Percentiles rank a stretch among this genome's conserved stretches.
phyloP scores from a whole-genome alignment of 2,888 invertebrate species.

The Synanthedon andrenaeformis region DNA sequence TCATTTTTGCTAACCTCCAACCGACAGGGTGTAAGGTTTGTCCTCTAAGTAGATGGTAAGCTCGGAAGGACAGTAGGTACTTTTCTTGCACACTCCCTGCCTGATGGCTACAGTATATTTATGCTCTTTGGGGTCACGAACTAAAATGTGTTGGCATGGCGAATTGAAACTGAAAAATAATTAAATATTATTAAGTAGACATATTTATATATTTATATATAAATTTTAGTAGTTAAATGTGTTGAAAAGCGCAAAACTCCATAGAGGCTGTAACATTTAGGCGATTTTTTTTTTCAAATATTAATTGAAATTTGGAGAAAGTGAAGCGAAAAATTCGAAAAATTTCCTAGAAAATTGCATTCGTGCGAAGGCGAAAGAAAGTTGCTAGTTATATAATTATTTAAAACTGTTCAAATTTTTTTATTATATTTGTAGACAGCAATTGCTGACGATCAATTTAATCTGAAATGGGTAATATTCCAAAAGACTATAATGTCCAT shows the following conservation, averaged over 20 bases:
- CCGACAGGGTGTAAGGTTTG: slow-evolving; percentile 70
- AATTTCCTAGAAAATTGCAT: too few species aligned
- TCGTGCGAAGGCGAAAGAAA: too few species aligned
- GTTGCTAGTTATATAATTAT: too few species aligned
- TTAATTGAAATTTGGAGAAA: too few species aligned
- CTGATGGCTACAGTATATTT: slow-evolving; percentile 76
- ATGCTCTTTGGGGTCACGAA: slow-evolving; percentile 77
- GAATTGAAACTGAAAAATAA: slow-evolving; percentile 76
- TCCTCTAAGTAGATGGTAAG: slow-evolving; percentile 78
- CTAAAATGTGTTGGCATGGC: slow-evolving; percentile 79
- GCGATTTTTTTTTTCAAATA: too few species aligned
- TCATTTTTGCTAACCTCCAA: slow-evolving; percentile 30
- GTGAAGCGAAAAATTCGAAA: too few species aligned
- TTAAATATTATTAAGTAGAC: not conserved
- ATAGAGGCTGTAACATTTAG: not conserved
- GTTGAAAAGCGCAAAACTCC: not conserved
- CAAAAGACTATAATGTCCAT: too few species aligned
- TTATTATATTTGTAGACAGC: too few species aligned
- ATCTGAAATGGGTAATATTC: too few species aligned
- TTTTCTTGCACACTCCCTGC: slow-evolving; percentile 50
- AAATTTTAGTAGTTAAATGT: not conserved
- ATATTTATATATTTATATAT: not conserved
- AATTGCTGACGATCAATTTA: too few species aligned
- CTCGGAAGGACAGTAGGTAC: slow-evolving; percentile 41
- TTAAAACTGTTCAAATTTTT: too few species aligned